A percentile compares a stretch with the other conserved stretches of the same genome.
phyloP scores from a whole-genome alignment of 2,888 invertebrate species.

The Drosophila fulvimacula region DNA sequence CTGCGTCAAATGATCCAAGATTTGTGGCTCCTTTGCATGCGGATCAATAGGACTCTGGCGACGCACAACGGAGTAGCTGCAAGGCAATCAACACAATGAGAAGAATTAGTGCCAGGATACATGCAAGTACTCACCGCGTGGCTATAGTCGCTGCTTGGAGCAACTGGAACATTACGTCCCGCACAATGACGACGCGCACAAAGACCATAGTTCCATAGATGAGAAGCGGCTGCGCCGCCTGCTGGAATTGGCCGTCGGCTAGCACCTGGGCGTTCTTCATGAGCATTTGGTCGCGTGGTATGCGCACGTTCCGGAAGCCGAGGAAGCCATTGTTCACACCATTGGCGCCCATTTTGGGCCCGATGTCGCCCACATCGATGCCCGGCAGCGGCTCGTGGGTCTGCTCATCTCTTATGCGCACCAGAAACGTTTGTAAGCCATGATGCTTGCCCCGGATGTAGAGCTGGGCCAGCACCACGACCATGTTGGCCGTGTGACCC shows the following conservation, averaged over 20 bases:
- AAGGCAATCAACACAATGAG: too few relatives aligned
- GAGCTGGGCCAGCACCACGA: slow-evolving; percentile 95
- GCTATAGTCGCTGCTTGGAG: slow-evolving; percentile 95
- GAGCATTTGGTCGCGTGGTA: slow-evolving; percentile 94
- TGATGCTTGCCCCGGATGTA: slow-evolving; percentile 91
- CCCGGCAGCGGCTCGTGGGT: slow-evolving; percentile 94
- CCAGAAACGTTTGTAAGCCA: slow-evolving; percentile 96
- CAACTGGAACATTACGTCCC: slow-evolving; percentile 90
- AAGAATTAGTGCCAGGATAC: too few relatives aligned
- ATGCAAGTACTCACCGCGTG: slow-evolving; percentile 87
- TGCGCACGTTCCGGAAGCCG: slow-evolving; percentile 93
- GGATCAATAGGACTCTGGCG: slow-evolving; percentile 93
- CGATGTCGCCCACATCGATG: slow-evolving; percentile 96
- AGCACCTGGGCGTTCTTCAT: slow-evolving; percentile 97
- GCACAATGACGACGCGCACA: slow-evolving; percentile 93
- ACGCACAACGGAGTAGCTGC: slow-evolving; percentile 91
- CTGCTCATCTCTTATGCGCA: slow-evolving; percentile 94
- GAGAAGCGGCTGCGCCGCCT: slow-evolving; percentile 91
- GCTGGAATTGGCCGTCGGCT: slow-evolving; percentile 94
- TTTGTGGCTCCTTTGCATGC: slow-evolving; percentile 92
- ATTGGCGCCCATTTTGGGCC: slow-evolving; percentile 95
- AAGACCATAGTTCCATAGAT: slow-evolving; percentile 96
- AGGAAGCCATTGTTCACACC: slow-evolving; percentile 96
- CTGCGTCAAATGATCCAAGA: slow-evolving; percentile 96
- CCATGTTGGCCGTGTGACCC: slow-evolving; percentile 96